Base-by-base conservation (phyloP, 2,888 invertebrate genomes). In the Cantharis nigra region DNA sequence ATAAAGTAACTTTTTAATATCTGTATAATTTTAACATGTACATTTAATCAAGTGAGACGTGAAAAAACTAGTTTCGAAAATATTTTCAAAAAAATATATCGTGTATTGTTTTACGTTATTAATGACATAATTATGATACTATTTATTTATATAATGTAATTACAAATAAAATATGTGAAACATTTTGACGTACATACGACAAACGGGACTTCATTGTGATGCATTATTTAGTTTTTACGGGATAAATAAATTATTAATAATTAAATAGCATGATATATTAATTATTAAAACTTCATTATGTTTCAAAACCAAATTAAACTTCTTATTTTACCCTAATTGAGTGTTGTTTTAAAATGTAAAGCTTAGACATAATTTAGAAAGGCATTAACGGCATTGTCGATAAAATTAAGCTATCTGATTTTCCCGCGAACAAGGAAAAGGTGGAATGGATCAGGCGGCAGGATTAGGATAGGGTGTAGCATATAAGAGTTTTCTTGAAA, bases 371-470 rank as follows among this genome's bases (percentile, higher is more conserved):
- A 70, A 71, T 71, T 77, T 63, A 67, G 13, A 26, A 49, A 26
- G 71, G 62, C 69, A 49, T 69, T 70, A 69, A 72, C 72, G 63
- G 78, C 69, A 72, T 75, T 67, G 78, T 75, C 75, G 63, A 78
- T 78, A 75, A 71, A 78, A 78, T 78, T 78, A 78, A 78, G 78
- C 78, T 75, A 75, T 78, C 78, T 72, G 72, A 78, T 75, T 75
- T 69, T 75, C 69, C 72, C 30, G 78, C 75, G 78, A 78, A 78
- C 78, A 78, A 78, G 78, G 73, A 75, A 78, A 78, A 78, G 75
- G 78, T 78, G 72, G 77, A 75, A 72, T 75, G 72, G 74, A 71
- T 78, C 72, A 70, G 75, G 75, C 65, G 30, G 28, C 72, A 65
- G 63, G 74, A 75, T 72, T 74, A 71, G 64, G 49, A 75, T 75